Evolutionary conservation across 2,888 invertebrate species (phyloP), one percentile per base, ranked within the genome.

Genomic region (Heteromyza rotundicornis): DNA sequence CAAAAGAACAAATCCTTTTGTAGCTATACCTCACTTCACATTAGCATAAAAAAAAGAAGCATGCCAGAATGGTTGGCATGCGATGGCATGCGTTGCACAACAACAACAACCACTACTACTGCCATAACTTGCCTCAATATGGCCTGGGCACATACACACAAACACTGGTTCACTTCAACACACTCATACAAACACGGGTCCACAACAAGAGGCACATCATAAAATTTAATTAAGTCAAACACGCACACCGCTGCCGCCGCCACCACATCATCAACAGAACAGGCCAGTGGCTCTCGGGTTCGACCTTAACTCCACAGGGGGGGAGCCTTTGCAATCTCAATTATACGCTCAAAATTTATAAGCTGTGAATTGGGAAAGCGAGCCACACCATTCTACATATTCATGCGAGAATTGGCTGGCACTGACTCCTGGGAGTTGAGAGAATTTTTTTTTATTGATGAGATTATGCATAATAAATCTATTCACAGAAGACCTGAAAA

Each of bases 211-310:
- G 44, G 20, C 17, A 49, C 50, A 44, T 32, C 16, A n/a, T 56
- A 49, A 32, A 49, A 50, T 49, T 57, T 49, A 57, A 57, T 57
- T 35, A 49, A 49, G 49, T 40, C 57, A 16, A 35, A 62, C 53
- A 61, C 51, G 52, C 57, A 57, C 24, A 2, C 7, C 27, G 27
- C 27, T 7, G 7, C 27, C 27, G 5, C 27, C 27, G 40, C 40
- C n/a, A n/a, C 40, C 14, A 40, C 40, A 3, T n/a, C 7, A 27
- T 5, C 27, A 27, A 27, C 10, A 27, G 27, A 5, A 27, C 5
- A 27, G 10, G 10, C 27, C 5, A 27, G 10, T 27, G 10, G 27
- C 27, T 5, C 27, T n/a, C 27, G 27, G 7, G n/a, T n/a, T n/a
- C n/a, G n/a, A n/a, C n/a, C n/a, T n/a, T n/a, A n/a, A 27, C 5